These are phyloP conservation scores for Gallinago nigripennis DNA, from an alignment of 2,797 vertebrate genomes.

Conservation along the genomic window DNA sequence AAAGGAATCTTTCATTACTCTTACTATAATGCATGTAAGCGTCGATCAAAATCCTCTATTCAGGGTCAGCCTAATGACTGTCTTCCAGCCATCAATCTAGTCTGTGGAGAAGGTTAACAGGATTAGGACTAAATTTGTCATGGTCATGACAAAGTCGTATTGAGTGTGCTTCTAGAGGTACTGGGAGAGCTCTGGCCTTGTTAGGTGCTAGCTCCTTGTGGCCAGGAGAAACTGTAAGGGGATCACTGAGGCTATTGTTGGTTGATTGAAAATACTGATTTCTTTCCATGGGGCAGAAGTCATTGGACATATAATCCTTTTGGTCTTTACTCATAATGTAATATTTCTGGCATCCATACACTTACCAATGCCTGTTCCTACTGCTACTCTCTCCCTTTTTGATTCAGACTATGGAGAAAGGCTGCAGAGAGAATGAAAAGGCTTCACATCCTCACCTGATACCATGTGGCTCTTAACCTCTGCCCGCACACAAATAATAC, in stretches of 20 bases:
- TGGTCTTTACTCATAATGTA: not conserved
- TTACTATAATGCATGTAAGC: not conserved
- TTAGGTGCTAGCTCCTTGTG: not conserved
- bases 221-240: not conserved
- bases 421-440: not conserved
- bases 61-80: not conserved
- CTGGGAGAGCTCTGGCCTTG: not conserved
- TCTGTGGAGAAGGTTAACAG: not conserved
- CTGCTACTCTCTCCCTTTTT: not conserved
- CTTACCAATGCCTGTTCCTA: not conserved
- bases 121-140: not conserved
- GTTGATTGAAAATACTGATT: not conserved
- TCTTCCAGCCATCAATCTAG: not conserved
- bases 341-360: not conserved
- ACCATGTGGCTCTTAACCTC: not conserved
- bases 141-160: not conserved
- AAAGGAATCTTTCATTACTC: not conserved
- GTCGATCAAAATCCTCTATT: not conserved
- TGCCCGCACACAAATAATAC: not conserved
- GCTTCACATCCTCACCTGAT: not conserved
- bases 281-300: not conserved
- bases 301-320: fast-evolving
- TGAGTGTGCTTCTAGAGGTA: not conserved
- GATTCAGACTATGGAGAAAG: not conserved
- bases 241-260: not conserved